phyloP scores from a whole-genome alignment of 2,888 invertebrate genomes.

The Drosophila nr. medialis region DNA sequence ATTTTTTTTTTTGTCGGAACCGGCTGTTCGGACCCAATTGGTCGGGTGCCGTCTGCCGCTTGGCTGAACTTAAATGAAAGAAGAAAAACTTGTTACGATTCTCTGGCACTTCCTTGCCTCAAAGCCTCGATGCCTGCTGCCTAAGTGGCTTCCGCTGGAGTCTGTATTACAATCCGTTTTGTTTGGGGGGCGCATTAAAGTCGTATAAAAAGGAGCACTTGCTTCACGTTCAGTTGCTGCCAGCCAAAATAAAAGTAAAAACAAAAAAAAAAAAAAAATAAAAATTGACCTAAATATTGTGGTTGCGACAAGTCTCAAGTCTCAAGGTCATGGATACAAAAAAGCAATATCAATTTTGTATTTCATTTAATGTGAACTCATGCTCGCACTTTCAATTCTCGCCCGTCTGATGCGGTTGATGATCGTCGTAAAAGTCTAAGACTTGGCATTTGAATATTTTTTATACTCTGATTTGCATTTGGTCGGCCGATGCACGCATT shows the following conservation, averaged over 20 bases:
- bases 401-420: conserved; percentile 10
- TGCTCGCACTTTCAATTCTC: conserved; percentile 31
- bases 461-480: conserved; percentile 60
- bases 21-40: conserved; percentile 47
- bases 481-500: conserved; percentile 44
- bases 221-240: conserved; percentile 52
- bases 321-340: conserved; percentile 46
- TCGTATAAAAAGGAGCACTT: conserved; percentile 46
- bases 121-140: conserved; percentile 30
- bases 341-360: conserved; percentile 28
- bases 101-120: conserved; percentile 68
- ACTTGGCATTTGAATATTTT: conserved; percentile 59
- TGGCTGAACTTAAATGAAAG: conserved; percentile 75
- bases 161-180: conserved; percentile 57
- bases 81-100: conserved; percentile 76
- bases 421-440: conserved; percentile 24
- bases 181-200: conserved; percentile 35
- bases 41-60: conserved; percentile 51
- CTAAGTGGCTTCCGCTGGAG: conserved; percentile 62
- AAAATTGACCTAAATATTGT: conserved; percentile 73
- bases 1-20: conserved; percentile 46
- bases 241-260: conserved; percentile 22
- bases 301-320: conserved; percentile 53
- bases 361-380: conserved; percentile 32
- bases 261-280: not conserved